Conservation (phyloP, 2,797 vertebrate species). For the Sebastes jordani region DNA sequence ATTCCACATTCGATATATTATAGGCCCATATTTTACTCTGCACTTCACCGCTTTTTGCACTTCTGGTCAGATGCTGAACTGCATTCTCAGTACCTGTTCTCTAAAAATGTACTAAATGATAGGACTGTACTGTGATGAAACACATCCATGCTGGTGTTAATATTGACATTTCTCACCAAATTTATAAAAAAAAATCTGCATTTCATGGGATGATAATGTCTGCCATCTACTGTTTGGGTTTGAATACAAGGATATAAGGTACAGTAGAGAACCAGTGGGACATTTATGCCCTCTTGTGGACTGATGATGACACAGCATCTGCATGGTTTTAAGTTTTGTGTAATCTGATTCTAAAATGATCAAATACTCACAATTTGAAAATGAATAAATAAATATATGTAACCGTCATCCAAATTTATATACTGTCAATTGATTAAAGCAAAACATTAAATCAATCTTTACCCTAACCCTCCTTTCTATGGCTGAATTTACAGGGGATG, state of each 20-base stretch:
- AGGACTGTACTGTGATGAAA: background rate
- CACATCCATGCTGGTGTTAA: background rate
- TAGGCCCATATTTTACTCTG: background rate
- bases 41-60: background rate
- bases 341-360: background rate
- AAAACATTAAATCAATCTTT: background rate
- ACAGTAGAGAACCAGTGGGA: background rate
- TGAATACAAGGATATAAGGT: background rate
- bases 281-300: slow-evolving; percentile 14
- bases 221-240: background rate
- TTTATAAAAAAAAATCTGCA: too few relatives aligned
- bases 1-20: background rate
- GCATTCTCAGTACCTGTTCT: background rate
- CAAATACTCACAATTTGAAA: background rate
- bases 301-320: background rate
- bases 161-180: background rate
- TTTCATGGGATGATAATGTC: too few relatives aligned
- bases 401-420: accelerated
- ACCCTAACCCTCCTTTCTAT: background rate
- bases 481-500: background rate
- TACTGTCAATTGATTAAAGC: background rate
- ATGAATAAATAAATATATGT: background rate
- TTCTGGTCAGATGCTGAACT: background rate
- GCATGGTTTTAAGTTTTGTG: background rate
- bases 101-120: background rate